Conservation (phyloP, 1,140 invertebrate species). For the Dendroctonus ponderosae region DNA sequence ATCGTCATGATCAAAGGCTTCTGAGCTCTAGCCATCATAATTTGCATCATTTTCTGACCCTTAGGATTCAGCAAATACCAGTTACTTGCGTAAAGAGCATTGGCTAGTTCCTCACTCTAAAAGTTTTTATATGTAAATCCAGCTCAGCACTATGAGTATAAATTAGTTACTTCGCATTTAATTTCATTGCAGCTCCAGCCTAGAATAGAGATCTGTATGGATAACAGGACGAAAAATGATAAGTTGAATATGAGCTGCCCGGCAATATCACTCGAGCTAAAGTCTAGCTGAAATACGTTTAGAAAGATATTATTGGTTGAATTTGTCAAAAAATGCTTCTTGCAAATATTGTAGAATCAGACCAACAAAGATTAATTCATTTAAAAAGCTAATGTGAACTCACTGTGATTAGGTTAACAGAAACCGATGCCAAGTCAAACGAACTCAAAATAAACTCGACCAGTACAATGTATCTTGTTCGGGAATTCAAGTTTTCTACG, state of each 20-base stretch:
- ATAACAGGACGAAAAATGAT: background rate
- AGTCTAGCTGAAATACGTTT: background rate
- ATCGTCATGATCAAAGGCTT: conserved; percentile 6
- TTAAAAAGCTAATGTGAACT: background rate
- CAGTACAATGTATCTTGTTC: background rate
- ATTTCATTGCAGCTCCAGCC: conserved; percentile 4
- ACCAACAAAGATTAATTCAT: too few relatives aligned
- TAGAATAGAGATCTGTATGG: conserved; percentile 3
- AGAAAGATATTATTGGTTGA: background rate
- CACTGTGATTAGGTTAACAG: background rate
- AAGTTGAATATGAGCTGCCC: background rate
- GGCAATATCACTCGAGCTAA: background rate
- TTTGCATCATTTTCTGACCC: background rate
- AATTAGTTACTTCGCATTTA: background rate
- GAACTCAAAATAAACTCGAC: background rate
- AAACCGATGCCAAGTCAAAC: conserved; percentile 2
- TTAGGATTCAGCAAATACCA: conserved; percentile 6
- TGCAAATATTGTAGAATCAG: too few relatives aligned
- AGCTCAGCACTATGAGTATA: background rate
- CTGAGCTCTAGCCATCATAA: conserved; percentile 5
- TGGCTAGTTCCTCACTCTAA: conserved; percentile 6
- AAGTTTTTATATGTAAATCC: background rate
- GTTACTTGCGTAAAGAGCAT: conserved; percentile 6
- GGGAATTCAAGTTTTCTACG: background rate
- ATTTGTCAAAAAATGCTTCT: too few relatives aligned